These are phyloP conservation scores for Brachionus manjavacas DNA, from an alignment of 1,140 invertebrate species.

Conservation along the genomic window DNA sequence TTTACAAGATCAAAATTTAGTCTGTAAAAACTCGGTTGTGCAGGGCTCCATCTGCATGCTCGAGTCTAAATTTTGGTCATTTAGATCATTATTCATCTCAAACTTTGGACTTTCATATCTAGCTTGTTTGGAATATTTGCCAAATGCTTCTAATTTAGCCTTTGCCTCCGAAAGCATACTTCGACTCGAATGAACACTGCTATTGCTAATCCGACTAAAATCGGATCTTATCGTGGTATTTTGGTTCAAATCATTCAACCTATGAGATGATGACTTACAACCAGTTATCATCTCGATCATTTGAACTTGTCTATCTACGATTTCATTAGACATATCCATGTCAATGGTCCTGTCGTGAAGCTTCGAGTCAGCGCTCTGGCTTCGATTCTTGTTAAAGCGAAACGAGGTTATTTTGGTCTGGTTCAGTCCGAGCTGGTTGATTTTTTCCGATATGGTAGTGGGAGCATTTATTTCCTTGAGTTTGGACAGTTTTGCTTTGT, in stretches of 20 bases:
- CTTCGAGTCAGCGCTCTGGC: neutral
- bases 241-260: neutral
- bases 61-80: neutral
- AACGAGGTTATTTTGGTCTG: neutral
- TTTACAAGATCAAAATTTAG: neutral
- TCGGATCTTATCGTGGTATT: conserved; percentile 29
- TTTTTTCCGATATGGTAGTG: neutral
- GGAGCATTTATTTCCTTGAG: neutral
- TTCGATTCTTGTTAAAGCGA: neutral
- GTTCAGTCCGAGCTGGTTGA: neutral
- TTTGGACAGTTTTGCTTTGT: neutral
- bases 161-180: conserved; percentile 37
- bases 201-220: conserved; percentile 20
- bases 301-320: conserved; percentile 16
- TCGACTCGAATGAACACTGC: conserved; percentile 13
- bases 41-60: neutral
- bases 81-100: neutral
- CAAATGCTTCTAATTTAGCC: conserved; percentile 38
- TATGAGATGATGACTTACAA: neutral
- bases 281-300: conserved; percentile 23
- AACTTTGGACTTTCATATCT: neutral
- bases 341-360: neutral
- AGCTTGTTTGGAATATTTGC: conserved; percentile 11
- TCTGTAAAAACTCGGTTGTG: neutral
- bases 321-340: neutral